Conservation (phyloP, 2,113 vertebrate species). For the Capreolus pygargus region DNA sequence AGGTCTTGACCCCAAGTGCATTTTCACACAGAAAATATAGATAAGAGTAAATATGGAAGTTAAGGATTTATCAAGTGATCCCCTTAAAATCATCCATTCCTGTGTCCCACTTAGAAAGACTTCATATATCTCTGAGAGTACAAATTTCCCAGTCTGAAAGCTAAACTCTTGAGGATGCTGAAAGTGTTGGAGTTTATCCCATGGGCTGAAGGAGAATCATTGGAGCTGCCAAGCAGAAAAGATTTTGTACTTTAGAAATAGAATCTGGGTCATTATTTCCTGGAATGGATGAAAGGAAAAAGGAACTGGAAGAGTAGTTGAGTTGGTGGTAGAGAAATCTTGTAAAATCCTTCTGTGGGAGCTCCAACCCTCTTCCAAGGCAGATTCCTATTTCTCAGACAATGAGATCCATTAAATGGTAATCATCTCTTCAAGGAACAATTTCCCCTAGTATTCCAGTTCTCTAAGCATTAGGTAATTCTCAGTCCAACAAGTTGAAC, state of each 20-base stretch:
- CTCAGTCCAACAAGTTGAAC: slow-evolving; percentile 12
- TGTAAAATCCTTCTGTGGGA: not conserved
- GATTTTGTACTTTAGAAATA: slow-evolving; percentile 8
- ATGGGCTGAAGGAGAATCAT: not conserved
- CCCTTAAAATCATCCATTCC: not conserved
- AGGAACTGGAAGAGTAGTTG: not conserved
- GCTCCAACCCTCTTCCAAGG: not conserved
- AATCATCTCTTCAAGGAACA: slow-evolving; percentile 26
- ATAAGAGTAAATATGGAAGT: not conserved
- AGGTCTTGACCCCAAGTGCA: not conserved
- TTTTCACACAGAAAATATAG: slow-evolving; percentile 31
- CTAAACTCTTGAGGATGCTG: not conserved
- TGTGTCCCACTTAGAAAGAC: not conserved
- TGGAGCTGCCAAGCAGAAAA: not conserved
- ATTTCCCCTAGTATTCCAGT: slow-evolving; percentile 1
- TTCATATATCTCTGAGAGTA: not conserved
- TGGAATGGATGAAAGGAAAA: not conserved
- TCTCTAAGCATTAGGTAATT: slow-evolving; percentile 30
- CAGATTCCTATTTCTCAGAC: slow-evolving; percentile 37
- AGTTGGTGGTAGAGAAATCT: not conserved
- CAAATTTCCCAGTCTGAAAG: not conserved
- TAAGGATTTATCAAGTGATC: slow-evolving; percentile 18
- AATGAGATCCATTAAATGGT: slow-evolving; percentile 34
- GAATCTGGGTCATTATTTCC: not conserved
- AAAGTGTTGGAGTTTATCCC: not conserved